Evolutionary conservation across 2,888 invertebrate species (phyloP).

Genomic region (Caenorhabditis drosophilae): DNA sequence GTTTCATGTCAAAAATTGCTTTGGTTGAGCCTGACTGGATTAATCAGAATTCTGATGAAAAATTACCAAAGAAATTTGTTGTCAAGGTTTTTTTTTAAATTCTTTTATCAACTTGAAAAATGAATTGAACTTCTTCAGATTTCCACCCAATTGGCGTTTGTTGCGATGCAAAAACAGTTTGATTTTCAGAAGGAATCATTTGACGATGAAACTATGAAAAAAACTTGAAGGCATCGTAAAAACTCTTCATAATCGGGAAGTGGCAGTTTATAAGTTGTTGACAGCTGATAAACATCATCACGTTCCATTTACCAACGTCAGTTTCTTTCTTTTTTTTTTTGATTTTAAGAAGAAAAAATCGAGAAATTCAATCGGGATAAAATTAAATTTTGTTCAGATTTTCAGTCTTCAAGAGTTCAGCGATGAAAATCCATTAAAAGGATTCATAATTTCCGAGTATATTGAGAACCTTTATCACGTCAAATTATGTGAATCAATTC

Average conservation of each 20-base stretch:
- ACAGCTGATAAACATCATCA: conserved; percentile 10
- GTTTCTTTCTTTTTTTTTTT: too few relatives aligned
- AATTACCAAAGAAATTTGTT: conserved; percentile 26
- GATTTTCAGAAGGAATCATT: conserved; percentile 7
- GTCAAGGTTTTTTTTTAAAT: conserved; percentile 29
- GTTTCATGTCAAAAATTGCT: conserved; percentile 36
- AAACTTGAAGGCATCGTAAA: conserved; percentile 10
- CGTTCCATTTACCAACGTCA: conserved; percentile 26
- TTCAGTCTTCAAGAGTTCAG: conserved; percentile 13
- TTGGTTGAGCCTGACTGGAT: conserved; percentile 29
- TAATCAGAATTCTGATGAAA: conserved; percentile 1
- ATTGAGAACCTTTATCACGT: conserved; percentile 10
- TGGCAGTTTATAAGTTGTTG: conserved; percentile 18
- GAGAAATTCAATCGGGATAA: background rate
- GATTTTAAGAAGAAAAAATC: too few relatives aligned
- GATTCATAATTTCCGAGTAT: conserved; percentile 27
- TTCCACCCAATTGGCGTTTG: conserved; percentile 15
- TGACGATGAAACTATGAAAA: conserved; percentile 9
- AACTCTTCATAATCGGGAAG: conserved; percentile 29
- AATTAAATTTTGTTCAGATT: conserved; percentile 6
- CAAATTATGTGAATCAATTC: conserved; percentile 14
- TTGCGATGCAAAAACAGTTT: conserved; percentile 23
- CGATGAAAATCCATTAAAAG: conserved; percentile 24
- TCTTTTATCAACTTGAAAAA: too few relatives aligned
- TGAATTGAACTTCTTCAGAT: too few relatives aligned